Percentiles rank a stretch among this genome's conserved stretches.
phyloP scores from a whole-genome alignment of 2,797 vertebrate genomes.

The Arctocebus calabarensis region DNA sequence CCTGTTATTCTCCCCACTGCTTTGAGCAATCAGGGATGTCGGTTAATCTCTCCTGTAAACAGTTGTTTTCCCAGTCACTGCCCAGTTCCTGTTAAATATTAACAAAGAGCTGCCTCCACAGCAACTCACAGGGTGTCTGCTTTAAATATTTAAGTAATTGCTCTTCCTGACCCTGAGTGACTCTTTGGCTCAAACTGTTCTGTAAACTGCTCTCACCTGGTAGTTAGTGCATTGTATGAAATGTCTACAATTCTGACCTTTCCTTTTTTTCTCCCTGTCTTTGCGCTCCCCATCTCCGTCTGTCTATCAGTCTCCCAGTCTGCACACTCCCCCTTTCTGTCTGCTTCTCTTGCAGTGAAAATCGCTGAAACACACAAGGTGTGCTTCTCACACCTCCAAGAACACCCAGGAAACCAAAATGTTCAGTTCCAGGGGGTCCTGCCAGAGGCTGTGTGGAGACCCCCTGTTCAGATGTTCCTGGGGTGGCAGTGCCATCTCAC shows the following conservation, averaged over 20 bases:
- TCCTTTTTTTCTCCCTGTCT: not conserved
- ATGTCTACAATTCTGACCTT: not conserved
- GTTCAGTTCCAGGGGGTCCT: not conserved
- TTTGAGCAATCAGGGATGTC: constrained; percentile 58
- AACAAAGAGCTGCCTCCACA: constrained; percentile 60
- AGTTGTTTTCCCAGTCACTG: constrained; percentile 60
- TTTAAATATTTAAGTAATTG: constrained; percentile 73
- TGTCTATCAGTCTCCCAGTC: not conserved
- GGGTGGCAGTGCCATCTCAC: not conserved
- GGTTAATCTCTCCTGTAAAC: constrained; percentile 63
- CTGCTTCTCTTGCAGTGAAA: not conserved
- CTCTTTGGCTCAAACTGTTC: not conserved
- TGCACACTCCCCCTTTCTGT: no score
- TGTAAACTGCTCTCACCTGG: not conserved
- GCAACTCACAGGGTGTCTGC: not conserved
- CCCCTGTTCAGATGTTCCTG: not conserved
- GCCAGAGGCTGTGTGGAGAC: not conserved
- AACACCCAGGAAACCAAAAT: not conserved
- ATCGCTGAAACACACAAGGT: not conserved
- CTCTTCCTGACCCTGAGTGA: not conserved
- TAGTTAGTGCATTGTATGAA: not conserved
- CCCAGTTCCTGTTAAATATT: constrained; percentile 69
- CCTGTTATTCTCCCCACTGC: not conserved
- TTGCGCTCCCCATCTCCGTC: not conserved
- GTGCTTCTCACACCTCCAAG: not conserved